phyloP scores from a whole-genome alignment of 2,113 vertebrate species.

The Corythornis madagascariensis region DNA sequence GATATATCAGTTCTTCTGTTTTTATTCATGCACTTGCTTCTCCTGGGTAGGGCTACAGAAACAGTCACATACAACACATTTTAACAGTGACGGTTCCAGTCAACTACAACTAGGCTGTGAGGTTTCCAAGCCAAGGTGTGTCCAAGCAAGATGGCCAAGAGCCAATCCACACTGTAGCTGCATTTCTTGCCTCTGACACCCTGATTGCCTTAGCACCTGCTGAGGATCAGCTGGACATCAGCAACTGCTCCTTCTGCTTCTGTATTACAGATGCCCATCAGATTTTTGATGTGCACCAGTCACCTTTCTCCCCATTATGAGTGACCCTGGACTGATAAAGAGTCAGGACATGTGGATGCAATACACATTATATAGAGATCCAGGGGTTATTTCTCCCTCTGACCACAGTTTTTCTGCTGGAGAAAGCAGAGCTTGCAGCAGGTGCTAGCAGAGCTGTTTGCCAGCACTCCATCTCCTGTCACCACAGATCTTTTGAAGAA shows the following conservation, averaged over 20 bases:
- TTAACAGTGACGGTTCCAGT: background rate
- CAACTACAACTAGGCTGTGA: background rate
- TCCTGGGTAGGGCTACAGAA: background rate
- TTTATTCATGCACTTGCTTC: background rate
- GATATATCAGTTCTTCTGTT: background rate
- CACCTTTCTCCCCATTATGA: rapidly evolving
- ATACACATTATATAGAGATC: rapidly evolving
- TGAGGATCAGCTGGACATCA: background rate
- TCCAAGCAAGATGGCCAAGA: background rate
- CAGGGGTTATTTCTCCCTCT: background rate
- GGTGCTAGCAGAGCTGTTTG: background rate
- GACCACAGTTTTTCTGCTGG: rapidly evolving
- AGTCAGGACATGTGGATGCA: background rate
- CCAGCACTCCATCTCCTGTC: background rate
- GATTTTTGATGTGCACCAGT: background rate
- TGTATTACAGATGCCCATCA: background rate
- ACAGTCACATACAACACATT: background rate
- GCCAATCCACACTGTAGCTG: rapidly evolving
- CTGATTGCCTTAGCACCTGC: too few species aligned
- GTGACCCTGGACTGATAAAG: rapidly evolving
- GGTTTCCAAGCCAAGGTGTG: background rate
- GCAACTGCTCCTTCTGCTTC: background rate
- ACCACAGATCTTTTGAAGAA: background rate
- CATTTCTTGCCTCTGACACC: background rate
- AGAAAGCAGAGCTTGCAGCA: background rate